Evolutionary conservation across 2,888 invertebrate species (phyloP).

Genomic region (Pseudolycoriella hygida): DNA sequence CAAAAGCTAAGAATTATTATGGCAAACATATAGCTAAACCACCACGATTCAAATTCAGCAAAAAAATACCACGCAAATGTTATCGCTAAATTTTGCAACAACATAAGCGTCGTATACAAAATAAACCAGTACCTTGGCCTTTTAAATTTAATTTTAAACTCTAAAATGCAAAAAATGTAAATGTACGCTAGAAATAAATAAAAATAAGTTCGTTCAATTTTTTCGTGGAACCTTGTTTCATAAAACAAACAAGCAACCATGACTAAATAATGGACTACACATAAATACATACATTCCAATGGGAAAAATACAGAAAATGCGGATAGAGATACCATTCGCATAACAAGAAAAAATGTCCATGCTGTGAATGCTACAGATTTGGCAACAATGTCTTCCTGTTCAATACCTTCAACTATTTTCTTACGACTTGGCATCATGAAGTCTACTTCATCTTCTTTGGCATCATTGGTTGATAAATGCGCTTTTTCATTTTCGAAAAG

Average conservation of each 20-base stretch:
- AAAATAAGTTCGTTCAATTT: conserved; percentile 36
- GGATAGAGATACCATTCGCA: conserved; percentile 49
- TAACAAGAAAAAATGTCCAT: conserved; percentile 59
- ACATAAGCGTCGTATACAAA: conserved; percentile 45
- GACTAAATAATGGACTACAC: conserved; percentile 43
- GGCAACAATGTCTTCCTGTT: conserved; percentile 56
- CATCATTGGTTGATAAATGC: conserved; percentile 7
- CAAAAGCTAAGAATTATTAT: conserved; percentile 39
- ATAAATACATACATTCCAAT: conserved; percentile 37
- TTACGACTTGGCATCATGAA: conserved; percentile 29
- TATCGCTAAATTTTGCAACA: conserved; percentile 47
- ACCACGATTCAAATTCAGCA: conserved; percentile 43
- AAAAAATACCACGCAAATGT: conserved; percentile 48
- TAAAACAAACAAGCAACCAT: conserved; percentile 45
- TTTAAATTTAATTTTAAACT: conserved; percentile 61
- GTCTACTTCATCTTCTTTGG: conserved; percentile 18
- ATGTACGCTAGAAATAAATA: conserved; percentile 54
- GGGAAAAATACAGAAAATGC: conserved; percentile 52
- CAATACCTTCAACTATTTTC: conserved; percentile 42
- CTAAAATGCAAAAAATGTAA: conserved; percentile 58
- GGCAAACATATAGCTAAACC: conserved; percentile 47
- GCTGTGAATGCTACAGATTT: conserved; percentile 51
- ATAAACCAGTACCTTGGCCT: conserved; percentile 51
- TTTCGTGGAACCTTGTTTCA: conserved; percentile 38
- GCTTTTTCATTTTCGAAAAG: conserved; percentile 28